Evolutionary conservation across 2,888 invertebrate species (phyloP).

Genomic region (Petrolisthes cinctipes): DNA sequence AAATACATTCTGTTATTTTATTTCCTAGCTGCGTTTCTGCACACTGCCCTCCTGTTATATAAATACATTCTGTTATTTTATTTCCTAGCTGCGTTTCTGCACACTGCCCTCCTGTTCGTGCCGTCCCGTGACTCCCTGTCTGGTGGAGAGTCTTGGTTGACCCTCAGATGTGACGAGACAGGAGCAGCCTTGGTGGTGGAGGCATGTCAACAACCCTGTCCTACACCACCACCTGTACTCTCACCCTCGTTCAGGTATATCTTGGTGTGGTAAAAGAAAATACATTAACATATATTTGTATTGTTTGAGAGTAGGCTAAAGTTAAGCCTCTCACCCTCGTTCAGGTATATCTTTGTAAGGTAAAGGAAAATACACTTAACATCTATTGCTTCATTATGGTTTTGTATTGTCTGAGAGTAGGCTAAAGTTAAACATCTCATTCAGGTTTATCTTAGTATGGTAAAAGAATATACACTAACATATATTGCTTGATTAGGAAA

Average conservation of each 20-base stretch:
- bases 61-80: constrained; percentile 15
- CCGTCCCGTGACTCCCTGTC: constrained; percentile 31
- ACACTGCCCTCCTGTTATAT: constrained; percentile 54
- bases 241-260: constrained; percentile 20
- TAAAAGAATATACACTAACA: no score
- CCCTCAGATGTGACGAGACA: constrained; percentile 39
- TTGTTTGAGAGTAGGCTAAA: no score
- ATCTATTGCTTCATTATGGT: no score
- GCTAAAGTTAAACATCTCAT: no score
- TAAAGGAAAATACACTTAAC: no score
- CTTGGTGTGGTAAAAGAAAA: no score
- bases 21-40: constrained; percentile 48
- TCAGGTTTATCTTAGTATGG: no score
- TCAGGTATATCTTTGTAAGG: no score
- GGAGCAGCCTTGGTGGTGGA: constrained; percentile 39
- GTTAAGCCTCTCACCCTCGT: no score
- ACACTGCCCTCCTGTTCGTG: constrained; percentile 62
- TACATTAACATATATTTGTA: no score
- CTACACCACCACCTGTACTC: constrained; percentile 1
- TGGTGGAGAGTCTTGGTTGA: constrained; percentile 13
- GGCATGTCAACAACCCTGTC: constrained; percentile 39
- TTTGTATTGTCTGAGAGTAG: no score
- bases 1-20: background rate
- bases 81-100: constrained; percentile 50
- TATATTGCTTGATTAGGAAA: no score